These are phyloP conservation scores for Malurus elegans DNA, from an alignment of 2,113 vertebrate genomes.

Conservation along the genomic window DNA sequence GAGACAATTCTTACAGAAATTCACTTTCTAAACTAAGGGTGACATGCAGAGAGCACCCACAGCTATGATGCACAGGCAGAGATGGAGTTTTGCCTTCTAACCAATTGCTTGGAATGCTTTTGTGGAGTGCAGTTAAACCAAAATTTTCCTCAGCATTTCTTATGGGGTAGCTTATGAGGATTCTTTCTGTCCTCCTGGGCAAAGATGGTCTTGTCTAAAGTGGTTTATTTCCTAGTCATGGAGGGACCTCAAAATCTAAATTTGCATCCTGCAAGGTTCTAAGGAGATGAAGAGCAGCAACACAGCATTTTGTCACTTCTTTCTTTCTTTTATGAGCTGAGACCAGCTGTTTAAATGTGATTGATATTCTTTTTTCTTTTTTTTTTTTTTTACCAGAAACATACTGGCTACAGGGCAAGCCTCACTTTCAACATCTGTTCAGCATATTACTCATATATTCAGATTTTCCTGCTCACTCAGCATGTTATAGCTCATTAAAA, in stretches of 20 bases:
- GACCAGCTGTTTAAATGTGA: background rate
- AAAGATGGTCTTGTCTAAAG: background rate
- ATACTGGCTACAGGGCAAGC: background rate
- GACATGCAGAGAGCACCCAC: background rate
- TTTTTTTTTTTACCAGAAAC: background rate
- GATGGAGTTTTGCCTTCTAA: background rate
- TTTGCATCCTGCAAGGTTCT: background rate
- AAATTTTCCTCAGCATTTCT: background rate
- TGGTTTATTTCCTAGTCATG: background rate
- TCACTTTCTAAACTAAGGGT: background rate
- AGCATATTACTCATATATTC: background rate
- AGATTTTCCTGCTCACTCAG: slow-evolving; percentile 19
- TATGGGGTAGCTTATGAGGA: background rate
- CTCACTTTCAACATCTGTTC: slow-evolving; percentile 11
- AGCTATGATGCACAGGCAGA: background rate
- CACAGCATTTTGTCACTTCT: background rate
- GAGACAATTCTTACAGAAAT: background rate
- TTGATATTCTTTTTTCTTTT: background rate
- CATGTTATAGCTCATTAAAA: background rate
- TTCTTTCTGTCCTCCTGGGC: background rate
- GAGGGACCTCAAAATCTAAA: background rate
- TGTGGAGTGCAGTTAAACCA: background rate
- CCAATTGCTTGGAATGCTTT: background rate
- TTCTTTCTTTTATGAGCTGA: background rate
- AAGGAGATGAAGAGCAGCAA: background rate